A percentile compares a stretch with the other conserved stretches of the same genome.
Conservation (phyloP, 2,113 vertebrate genomes). For the Syngnathus floridae region DNA sequence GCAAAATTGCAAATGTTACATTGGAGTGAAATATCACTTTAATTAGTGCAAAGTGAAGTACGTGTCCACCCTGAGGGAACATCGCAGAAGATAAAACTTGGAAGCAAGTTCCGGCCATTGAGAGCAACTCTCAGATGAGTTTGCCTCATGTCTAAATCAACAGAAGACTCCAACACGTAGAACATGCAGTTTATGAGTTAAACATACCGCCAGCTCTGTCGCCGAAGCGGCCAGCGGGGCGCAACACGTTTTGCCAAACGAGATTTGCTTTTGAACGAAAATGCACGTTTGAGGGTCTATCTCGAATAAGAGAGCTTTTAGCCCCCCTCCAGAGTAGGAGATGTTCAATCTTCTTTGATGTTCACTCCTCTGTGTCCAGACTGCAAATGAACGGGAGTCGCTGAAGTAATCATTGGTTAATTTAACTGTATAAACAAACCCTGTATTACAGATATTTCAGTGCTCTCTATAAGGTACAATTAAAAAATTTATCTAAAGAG, state of each 20-base stretch:
- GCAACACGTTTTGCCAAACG: no score
- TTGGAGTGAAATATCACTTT: conserved; percentile 36
- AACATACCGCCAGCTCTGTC: background rate
- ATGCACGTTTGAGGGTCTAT: no score
- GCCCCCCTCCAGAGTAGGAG: background rate
- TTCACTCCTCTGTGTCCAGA: background rate
- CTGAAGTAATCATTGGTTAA: background rate
- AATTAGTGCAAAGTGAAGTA: conserved; percentile 36
- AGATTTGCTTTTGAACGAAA: no score
- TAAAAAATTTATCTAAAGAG: background rate
- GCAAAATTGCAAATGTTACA: conserved; percentile 26
- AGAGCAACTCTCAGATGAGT: conserved; percentile 38
- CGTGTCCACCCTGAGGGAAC: conserved; percentile 13
- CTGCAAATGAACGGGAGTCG: background rate
- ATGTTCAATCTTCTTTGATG: no score
- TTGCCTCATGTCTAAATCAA: conserved; percentile 39
- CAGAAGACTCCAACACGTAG: conserved; percentile 18
- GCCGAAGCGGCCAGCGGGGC: no score
- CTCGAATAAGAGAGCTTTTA: background rate
- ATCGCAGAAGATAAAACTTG: conserved; percentile 25
- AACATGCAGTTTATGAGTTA: conserved; percentile 13
- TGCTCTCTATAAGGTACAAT: no score
- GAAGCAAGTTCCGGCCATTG: conserved; percentile 21
- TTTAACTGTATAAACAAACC: no score
- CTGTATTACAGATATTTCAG: background rate